Conservation (phyloP, 2,113 vertebrate genomes). For the Cygnus atratus region DNA sequence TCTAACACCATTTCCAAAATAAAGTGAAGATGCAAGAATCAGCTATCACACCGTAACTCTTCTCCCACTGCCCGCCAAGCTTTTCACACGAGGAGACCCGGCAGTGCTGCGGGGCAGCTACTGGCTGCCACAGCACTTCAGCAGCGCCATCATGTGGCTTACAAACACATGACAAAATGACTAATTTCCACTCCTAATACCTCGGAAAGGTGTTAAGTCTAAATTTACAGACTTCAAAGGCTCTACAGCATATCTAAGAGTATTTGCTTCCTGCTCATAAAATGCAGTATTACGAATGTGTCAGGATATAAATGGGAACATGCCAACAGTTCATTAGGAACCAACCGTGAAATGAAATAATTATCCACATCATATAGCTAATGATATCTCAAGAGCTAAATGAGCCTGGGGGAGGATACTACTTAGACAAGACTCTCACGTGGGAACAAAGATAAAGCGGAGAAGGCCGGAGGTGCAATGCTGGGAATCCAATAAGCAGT, state of each 20-base stretch:
- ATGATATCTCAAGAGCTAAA: background rate
- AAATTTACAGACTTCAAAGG: background rate
- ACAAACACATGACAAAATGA: background rate
- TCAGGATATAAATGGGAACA: background rate
- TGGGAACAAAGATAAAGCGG: background rate
- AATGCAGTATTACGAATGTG: background rate
- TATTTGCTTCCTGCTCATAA: background rate
- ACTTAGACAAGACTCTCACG: background rate
- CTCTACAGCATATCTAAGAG: background rate
- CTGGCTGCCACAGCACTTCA: background rate
- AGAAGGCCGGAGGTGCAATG: background rate
- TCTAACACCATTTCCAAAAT: background rate
- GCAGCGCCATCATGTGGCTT: conserved; percentile 34
- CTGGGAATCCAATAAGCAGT: background rate
- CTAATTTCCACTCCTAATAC: fast-evolving
- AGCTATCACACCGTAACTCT: background rate
- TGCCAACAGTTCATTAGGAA: background rate
- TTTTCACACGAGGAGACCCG: fast-evolving
- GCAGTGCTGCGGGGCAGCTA: background rate
- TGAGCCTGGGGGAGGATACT: background rate
- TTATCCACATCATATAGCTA: background rate
- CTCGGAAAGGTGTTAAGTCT: fast-evolving
- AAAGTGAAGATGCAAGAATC: background rate
- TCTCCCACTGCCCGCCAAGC: fast-evolving
- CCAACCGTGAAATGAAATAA: background rate